A percentile compares a stretch with the other conserved stretches of the same genome.
phyloP scores from a whole-genome alignment of 2,797 vertebrate genomes.

The Rhabdomys pumilio region DNA sequence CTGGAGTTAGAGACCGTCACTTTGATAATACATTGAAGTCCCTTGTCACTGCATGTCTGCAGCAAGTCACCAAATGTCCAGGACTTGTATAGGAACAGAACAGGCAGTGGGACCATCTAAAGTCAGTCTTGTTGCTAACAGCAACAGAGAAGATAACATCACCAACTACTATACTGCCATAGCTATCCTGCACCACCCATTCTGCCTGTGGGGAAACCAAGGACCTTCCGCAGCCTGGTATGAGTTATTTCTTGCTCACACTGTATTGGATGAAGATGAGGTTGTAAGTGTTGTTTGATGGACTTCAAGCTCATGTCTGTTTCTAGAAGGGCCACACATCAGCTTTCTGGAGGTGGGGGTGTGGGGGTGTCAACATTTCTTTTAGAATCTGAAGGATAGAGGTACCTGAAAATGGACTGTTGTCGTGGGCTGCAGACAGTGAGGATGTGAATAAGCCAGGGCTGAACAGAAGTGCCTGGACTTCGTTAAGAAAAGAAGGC shows the following conservation, averaged over 20 bases:
- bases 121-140: background rate
- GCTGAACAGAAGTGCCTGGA: background rate
- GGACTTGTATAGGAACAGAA: background rate
- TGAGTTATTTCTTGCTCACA: background rate
- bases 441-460: background rate
- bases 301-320: background rate
- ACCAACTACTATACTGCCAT: background rate
- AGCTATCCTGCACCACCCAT: background rate
- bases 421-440: background rate
- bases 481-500: background rate
- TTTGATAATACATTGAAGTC: constrained; percentile 86
- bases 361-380: background rate
- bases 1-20: constrained; percentile 87
- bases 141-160: background rate
- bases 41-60: constrained; percentile 83
- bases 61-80: constrained; percentile 78
- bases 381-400: background rate
- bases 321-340: background rate
- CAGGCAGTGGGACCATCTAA: background rate
- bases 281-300: background rate
- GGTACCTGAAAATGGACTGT: background rate
- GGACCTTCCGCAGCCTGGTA: background rate
- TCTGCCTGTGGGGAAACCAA: constrained; percentile 40
- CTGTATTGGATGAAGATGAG: background rate
- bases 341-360: background rate